A percentile compares a stretch with the other conserved stretches of the same genome.
phyloP scores from a whole-genome alignment of 1,140 invertebrate genomes.

The Agrypnia vestita region DNA sequence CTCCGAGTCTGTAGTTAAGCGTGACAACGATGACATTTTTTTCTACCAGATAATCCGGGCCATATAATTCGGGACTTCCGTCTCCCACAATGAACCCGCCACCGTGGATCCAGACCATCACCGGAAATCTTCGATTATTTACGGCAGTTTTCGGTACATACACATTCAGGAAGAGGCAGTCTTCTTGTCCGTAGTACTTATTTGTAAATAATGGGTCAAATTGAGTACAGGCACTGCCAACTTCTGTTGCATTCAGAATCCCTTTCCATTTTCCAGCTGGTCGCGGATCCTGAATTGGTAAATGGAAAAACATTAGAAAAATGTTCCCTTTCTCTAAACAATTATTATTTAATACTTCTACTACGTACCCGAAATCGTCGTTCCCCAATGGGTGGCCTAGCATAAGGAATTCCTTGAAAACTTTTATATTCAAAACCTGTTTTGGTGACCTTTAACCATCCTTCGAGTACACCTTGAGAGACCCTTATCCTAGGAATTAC shows the following conservation, averaged over 20 bases:
- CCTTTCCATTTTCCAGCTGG: conserved; percentile 68
- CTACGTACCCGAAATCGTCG: conserved; percentile 47
- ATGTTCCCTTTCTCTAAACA: background rate
- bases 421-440: conserved; percentile 34
- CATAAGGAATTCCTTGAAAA: too few relatives aligned
- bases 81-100: conserved; percentile 74
- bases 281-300: conserved; percentile 67
- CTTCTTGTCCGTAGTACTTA: conserved; percentile 60
- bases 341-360: too few relatives aligned
- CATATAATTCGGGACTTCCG: conserved; percentile 63
- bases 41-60: conserved; percentile 72
- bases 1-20: conserved; percentile 79
- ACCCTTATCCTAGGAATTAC: too few relatives aligned
- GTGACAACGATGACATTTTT: conserved; percentile 75
- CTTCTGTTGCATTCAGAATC: conserved; percentile 64
- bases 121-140: conserved; percentile 72
- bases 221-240: conserved; percentile 63
- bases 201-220: conserved; percentile 48
- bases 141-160: conserved; percentile 61
- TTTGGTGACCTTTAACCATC: conserved; percentile 13
- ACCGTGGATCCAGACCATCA: conserved; percentile 78
- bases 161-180: conserved; percentile 65
- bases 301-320: background rate
- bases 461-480: conserved; percentile 43
- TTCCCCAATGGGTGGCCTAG: conserved; percentile 52